A percentile compares a stretch with the other conserved stretches of the same genome.
These are phyloP conservation scores for Plodia interpunctella DNA, from an alignment of 1,140 invertebrate species.

Conservation along the genomic window DNA sequence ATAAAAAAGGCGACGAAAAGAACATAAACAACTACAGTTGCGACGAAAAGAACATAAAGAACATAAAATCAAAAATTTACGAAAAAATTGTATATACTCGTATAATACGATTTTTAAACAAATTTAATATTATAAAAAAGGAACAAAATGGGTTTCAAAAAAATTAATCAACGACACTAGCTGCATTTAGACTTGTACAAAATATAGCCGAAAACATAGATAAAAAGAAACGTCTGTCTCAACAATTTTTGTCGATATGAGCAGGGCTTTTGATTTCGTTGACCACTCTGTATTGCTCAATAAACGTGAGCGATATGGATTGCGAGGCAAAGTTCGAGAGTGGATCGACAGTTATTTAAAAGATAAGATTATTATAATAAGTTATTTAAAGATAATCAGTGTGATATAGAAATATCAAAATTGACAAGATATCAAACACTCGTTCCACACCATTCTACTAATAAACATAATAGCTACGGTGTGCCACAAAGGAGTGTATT, in stretches of 20 bases:
- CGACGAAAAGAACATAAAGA: background rate
- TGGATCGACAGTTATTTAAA: no score
- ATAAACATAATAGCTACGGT: no score
- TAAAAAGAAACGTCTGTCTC: background rate
- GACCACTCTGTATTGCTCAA: no score
- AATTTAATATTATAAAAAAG: background rate
- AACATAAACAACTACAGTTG: background rate
- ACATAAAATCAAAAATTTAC: background rate
- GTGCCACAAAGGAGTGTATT: no score
- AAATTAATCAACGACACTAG: background rate
- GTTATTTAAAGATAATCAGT: no score
- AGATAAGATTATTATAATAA: no score
- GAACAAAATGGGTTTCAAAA: no score
- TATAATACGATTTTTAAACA: background rate
- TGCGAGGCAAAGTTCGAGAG: no score
- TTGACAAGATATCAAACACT: no score
- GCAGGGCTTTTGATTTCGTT: constrained; percentile 2
- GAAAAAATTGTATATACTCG: background rate
- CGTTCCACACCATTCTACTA: no score
- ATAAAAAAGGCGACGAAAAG: background rate
- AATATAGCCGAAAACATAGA: background rate
- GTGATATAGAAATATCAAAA: no score
- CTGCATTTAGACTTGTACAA: background rate
- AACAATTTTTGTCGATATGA: background rate
- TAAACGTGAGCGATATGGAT: no score